Evolutionary conservation across 2,797 vertebrate genomes (phyloP), one percentile per base, ranked within the genome.

Genomic region (Squalus acanthias): DNA sequence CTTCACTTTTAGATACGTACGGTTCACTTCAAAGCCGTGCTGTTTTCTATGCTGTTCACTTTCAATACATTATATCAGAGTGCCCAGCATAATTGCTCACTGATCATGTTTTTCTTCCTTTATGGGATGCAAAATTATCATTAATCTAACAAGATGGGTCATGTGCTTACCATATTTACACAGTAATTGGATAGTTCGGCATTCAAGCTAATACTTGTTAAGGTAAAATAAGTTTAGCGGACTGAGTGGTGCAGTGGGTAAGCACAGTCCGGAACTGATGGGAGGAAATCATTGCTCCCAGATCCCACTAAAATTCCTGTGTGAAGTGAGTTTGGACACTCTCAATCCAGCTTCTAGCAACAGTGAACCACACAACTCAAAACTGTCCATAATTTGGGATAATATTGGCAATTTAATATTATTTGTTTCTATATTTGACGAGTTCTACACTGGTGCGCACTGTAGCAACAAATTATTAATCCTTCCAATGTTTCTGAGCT

Each of bases 1-100:
- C 76, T 95, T 74, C 94, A 76, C 50, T 95, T 95, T 50, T 95
- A n/a, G 94, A 74, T 76, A n/a, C 50, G n/a, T 95, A 69, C 91
- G n/a, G 76, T 95, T 95, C 50, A 76, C 53, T 95, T 76, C 94
- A 74, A 95, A 95, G 53, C 24, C 50, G 22, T 60, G 70, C 26
- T 95, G 50, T 95, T 76, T 95, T 74, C 53, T 95, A 57, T 95
- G 94, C 33, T 95, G 70, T 76, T 76, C 50, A 95, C 12, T 95
- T 95, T 72, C 69, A 76, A 74, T 95, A 15, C 70, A 95, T 72
- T 76, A 33, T 76, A 95, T 93, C 65, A 69, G n/a, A 67, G 39
- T 39, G 91, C 20, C 13, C n/a, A 69, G 65, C 22, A 1, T 29
- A 76, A 95, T 57, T 95, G 50, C 29, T n/a, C 29, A 65, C 89